Evolutionary conservation across 1,140 invertebrate genomes (phyloP), one percentile per base, ranked within the genome.

Genomic region (Calephelis virginiensis): DNA sequence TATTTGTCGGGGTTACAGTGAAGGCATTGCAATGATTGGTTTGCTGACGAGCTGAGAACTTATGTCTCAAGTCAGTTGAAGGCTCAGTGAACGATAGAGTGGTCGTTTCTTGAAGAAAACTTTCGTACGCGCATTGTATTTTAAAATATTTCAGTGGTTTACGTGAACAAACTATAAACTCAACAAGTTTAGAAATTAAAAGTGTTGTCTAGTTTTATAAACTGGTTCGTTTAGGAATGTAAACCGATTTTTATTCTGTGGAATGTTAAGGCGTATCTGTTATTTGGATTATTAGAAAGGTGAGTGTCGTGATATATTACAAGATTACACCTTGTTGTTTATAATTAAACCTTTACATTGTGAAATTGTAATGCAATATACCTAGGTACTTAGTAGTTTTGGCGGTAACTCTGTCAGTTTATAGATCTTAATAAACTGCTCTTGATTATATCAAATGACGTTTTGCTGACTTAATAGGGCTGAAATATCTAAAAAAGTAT

Each of bases 251-350:
- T 59, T 59, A 43, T 43, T 59, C n/a, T 12, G 28, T 59, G 56
- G 56, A 59, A 59, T 59, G 56, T 56, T 59, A 12, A 59, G 56
- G 11, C 28, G 56, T 59, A 40, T 59, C 37, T 37, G 53, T 56
- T 1, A 59, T 37, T 59, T 7, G 28, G 56, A 59, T 59, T 56
- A 56, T 12, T 59, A 59, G 56, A 59, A 59, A 59, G 56, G 56
- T 59, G 56, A 59, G 56, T 59, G 56, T 59, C 56, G 56, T 59
- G 56, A 59, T 59, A 59, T 59, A 43, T 43, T 43, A 43, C 40
- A 43, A 43, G 40, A 43, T 40, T 43, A 43, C 40, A 43, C 40
- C 40, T 8, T 43, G 40, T 40, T 40, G 8, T 43, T 43, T 43
- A 9, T 43, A 43, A 43, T 43, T 7, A 43, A 43, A 43, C 40